Evolutionary conservation across 2,113 vertebrate genomes (phyloP).

Genomic region (Microtus richardsoni): DNA sequence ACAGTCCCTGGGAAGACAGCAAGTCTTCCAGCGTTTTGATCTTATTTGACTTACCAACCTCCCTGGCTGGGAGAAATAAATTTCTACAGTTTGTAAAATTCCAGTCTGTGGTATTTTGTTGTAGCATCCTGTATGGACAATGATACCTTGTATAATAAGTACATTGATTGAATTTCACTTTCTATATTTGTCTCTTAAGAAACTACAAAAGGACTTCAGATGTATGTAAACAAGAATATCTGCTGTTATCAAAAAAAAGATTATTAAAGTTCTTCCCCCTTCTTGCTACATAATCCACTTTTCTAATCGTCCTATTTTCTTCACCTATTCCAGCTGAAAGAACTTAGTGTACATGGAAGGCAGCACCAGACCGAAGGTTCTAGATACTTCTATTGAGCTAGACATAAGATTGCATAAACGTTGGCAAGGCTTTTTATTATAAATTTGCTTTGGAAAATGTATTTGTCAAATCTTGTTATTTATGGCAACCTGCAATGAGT

Average conservation of each 20-base stretch:
- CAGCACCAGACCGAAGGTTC: not conserved
- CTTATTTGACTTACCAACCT: not conserved
- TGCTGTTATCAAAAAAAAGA: not conserved
- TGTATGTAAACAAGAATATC: not conserved
- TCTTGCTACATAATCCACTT: not conserved
- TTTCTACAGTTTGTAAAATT: not conserved
- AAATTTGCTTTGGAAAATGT: slow-evolving; percentile 16
- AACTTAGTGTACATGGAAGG: not conserved
- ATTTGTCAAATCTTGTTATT: slow-evolving; percentile 12
- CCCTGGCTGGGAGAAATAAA: not conserved
- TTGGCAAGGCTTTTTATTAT: not conserved
- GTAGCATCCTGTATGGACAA: not conserved
- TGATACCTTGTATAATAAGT: not conserved
- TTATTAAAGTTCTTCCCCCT: not conserved
- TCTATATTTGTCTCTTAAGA: not conserved
- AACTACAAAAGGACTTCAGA: not conserved
- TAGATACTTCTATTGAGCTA: not conserved
- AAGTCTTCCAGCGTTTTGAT: not conserved
- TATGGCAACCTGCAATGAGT: not conserved
- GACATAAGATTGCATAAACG: not conserved
- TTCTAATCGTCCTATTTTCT: not conserved
- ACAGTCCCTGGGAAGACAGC: not conserved
- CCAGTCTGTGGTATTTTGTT: not conserved
- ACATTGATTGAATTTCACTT: not conserved
- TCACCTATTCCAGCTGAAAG: not conserved